A percentile compares a stretch with the other conserved stretches of the same genome.
Evolutionary conservation across 2,888 invertebrate species (phyloP).

Genomic region (Hirtodrosophila histrioides): DNA sequence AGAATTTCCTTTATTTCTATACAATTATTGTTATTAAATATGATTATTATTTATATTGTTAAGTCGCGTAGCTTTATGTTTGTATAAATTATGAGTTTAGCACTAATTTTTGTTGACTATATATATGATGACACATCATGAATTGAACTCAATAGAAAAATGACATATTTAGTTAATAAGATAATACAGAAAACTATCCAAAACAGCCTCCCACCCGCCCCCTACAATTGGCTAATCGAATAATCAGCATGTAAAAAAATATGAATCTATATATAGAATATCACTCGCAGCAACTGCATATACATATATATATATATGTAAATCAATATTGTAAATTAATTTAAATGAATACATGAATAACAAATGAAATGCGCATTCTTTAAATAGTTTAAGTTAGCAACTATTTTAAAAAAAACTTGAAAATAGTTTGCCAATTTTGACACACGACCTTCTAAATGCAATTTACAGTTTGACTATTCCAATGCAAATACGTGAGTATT

Average conservation of each 20-base stretch:
- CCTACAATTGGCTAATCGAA: conserved; percentile 53
- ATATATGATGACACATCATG: conserved; percentile 26
- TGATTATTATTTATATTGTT: conserved; percentile 66
- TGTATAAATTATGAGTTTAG: conserved; percentile 56
- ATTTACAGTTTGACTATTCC: conserved; percentile 59
- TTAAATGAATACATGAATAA: conserved; percentile 37
- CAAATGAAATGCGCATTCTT: conserved; percentile 9
- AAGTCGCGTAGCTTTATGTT: conserved; percentile 47
- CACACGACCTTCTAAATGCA: conserved; percentile 50
- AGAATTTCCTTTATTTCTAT: conserved; percentile 69
- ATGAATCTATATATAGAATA: conserved; percentile 43
- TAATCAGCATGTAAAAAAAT: conserved; percentile 33
- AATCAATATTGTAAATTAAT: conserved; percentile 59
- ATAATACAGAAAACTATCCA: conserved; percentile 3
- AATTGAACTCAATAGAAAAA: conserved; percentile 58
- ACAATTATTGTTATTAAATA: conserved; percentile 52
- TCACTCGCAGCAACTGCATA: conserved; percentile 31
- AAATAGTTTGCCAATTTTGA: conserved; percentile 20
- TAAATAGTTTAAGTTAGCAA: neutral
- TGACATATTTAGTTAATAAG: conserved; percentile 48
- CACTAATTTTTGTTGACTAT: conserved; percentile 55
- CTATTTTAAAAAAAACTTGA: neutral
- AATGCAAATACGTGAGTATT: conserved; percentile 59
- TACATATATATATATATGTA: conserved; percentile 31
- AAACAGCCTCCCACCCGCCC: conserved; percentile 5